Percentiles rank a stretch among this genome's conserved stretches.
These are phyloP conservation scores for Crossocerus cetratus DNA, from an alignment of 2,888 invertebrate species.

Conservation along the genomic window DNA sequence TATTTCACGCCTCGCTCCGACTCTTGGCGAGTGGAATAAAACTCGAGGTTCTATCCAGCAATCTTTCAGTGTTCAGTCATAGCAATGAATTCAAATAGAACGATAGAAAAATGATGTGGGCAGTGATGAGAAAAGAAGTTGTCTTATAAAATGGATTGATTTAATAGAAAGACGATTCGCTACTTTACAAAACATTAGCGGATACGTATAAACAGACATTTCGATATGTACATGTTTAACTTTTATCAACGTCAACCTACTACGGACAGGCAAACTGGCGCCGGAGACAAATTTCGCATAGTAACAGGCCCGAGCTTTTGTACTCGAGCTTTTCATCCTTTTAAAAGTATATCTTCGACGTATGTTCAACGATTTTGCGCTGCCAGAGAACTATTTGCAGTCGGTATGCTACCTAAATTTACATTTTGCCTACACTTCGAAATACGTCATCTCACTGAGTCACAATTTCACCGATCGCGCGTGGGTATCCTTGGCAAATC, in stretches of 20 bases:
- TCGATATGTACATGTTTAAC: conserved; percentile 25
- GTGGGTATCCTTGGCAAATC: too few species aligned
- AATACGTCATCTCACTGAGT: too few species aligned
- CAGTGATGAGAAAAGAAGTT: conserved; percentile 26
- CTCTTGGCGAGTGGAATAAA: neutral
- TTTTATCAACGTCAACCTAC: conserved; percentile 19
- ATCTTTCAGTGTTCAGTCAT: conserved; percentile 19
- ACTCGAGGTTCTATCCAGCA: conserved; percentile 26
- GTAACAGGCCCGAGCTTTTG: neutral
- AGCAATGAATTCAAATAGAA: neutral
- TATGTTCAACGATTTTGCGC: conserved; percentile 26
- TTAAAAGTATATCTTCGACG: conserved; percentile 13
- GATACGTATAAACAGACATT: conserved; percentile 25
- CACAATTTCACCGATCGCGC: too few species aligned
- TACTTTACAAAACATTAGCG: conserved; percentile 36
- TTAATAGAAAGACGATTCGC: conserved; percentile 34
- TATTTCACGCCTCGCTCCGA: too few species aligned
- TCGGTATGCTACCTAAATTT: conserved; percentile 49
- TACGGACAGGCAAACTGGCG: neutral
- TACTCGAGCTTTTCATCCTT: conserved; percentile 25
- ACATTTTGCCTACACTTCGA: conserved; percentile 24
- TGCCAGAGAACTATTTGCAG: conserved; percentile 56
- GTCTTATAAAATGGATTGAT: conserved; percentile 35
- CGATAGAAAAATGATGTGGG: conserved; percentile 4
- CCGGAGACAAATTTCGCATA: conserved; percentile 12